Evolutionary conservation across 2,888 invertebrate species (phyloP).

Genomic region (Alloplasta piceator): DNA sequence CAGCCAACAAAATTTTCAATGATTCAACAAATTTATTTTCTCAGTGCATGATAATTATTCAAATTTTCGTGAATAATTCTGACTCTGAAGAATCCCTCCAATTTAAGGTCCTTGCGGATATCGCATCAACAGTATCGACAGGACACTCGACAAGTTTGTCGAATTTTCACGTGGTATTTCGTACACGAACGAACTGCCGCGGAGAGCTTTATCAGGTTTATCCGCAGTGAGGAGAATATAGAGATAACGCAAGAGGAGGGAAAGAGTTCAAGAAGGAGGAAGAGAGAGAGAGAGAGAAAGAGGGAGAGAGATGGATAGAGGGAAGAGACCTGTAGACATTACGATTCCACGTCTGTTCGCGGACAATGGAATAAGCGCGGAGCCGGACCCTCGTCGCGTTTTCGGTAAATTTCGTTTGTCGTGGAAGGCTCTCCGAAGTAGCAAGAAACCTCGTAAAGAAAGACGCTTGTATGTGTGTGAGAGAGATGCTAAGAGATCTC

Average conservation of each 20-base stretch:
- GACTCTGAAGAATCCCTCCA: background rate
- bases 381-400: conserved; percentile 60
- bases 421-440: conserved; percentile 58
- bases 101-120: background rate
- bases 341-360: conserved; percentile 72
- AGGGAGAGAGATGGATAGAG: background rate
- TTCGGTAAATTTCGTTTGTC: conserved; percentile 76
- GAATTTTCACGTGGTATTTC: conserved; percentile 47
- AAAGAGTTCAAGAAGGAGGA: conserved; percentile 10
- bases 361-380: conserved; percentile 74
- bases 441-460: conserved; percentile 41
- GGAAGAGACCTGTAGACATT: conserved; percentile 62
- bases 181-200: conserved; percentile 35
- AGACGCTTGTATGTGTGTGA: background rate
- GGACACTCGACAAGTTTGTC: conserved; percentile 33
- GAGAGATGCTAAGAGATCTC: background rate
- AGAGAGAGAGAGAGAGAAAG: conserved; percentile 1
- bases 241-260: conserved; percentile 5
- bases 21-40: too few relatives aligned
- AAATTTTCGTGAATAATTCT: too few relatives aligned
- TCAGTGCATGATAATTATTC: too few relatives aligned
- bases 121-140: background rate
- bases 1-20: too few relatives aligned
- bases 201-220: conserved; percentile 54
- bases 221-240: conserved; percentile 35